Conservation (phyloP, 2,113 vertebrate species). For the Neolamprologus tretocephalus region DNA sequence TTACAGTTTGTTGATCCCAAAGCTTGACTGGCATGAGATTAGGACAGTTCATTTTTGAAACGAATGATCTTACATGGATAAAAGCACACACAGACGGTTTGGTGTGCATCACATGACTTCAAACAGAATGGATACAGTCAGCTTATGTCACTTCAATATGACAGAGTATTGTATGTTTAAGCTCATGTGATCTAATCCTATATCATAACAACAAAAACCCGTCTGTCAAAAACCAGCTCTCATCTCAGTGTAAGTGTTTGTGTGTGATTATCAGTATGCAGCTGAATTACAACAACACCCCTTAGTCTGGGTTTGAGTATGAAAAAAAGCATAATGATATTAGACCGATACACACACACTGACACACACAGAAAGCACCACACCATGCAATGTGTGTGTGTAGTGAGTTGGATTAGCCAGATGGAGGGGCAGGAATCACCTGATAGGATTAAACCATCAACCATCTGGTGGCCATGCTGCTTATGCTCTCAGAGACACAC, state of each 20-base stretch:
- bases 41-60: neutral
- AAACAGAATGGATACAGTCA: neutral
- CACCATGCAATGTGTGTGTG: conserved; percentile 32
- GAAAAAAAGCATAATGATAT: conserved; percentile 45
- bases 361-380: neutral
- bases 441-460: conserved; percentile 72
- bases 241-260: neutral
- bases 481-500: conserved; percentile 2
- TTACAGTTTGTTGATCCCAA: neutral
- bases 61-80: neutral
- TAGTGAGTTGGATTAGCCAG: conserved; percentile 59
- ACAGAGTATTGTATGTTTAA: neutral
- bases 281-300: conserved; percentile 27
- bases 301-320: conserved; percentile 16
- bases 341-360: conserved; percentile 1
- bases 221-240: conserved; percentile 14
- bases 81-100: conserved; percentile 1
- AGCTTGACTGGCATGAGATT: conserved; percentile 9
- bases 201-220: conserved; percentile 5
- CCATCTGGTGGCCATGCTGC: conserved; percentile 67
- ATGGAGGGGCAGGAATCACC: conserved; percentile 68
- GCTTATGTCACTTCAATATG: conserved; percentile 14
- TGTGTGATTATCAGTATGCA: conserved; percentile 11
- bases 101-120: neutral
- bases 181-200: conserved; percentile 3